These are phyloP conservation scores for Molossus molossus DNA, from an alignment of 2,797 vertebrate genomes.

Conservation along the genomic window DNA sequence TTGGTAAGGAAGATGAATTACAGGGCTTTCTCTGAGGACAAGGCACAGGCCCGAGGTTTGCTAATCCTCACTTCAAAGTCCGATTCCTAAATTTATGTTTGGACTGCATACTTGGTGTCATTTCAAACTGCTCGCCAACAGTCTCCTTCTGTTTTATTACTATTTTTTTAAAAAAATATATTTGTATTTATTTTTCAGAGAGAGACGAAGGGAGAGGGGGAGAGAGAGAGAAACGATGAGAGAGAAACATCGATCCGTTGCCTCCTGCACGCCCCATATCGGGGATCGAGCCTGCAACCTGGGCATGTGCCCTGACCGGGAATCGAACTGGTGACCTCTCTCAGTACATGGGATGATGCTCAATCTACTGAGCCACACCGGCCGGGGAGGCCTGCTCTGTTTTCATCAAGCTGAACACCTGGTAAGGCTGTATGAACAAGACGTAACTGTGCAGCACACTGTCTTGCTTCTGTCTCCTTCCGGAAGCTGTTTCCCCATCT, in stretches of 20 bases:
- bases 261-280: too few species aligned
- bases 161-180: too few species aligned
- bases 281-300: too few species aligned
- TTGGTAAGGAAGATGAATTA: not conserved
- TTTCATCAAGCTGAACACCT: not conserved
- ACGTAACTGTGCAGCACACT: not conserved
- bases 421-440: not conserved
- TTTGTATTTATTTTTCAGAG: too few species aligned
- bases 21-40: not conserved
- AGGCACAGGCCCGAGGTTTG: not conserved
- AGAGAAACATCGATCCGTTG: too few species aligned
- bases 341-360: too few species aligned
- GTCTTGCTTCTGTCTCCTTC: not conserved
- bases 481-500: not conserved
- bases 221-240: too few species aligned
- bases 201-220: too few species aligned
- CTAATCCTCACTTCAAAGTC: not conserved
- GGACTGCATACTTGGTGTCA: not conserved
- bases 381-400: too few species aligned
- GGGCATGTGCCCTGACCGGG: too few species aligned
- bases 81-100: not conserved
- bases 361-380: too few species aligned
- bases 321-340: too few species aligned
- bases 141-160: constrained; percentile 2
- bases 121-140: not conserved